Base-by-base conservation (phyloP, 92 coral and sea anemone genomes). In the Nematostella vectensis region DNA sequence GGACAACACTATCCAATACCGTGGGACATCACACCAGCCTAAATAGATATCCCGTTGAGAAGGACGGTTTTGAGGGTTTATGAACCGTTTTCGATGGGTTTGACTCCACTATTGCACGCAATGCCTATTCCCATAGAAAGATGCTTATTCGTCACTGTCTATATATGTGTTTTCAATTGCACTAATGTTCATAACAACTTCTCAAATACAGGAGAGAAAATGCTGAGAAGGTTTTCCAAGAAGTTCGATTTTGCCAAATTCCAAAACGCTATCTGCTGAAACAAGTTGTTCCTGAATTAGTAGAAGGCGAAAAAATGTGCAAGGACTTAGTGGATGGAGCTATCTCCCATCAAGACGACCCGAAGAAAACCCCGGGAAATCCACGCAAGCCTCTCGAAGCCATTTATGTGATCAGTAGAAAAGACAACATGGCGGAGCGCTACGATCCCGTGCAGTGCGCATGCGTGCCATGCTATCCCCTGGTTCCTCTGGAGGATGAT, bases 231-330 rank as follows among this genome's bases (percentile, higher is more conserved):
- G 76, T 89, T 11, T 81, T 89, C 61, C 57, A 60, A n/a, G 83
- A 86, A 54, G 76, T 89, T 17, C 83, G 84, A 37, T 89, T 74
- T 50, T 77, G 80, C 28, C 95, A 89, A 48, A 79, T 89, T 31
- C 67, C 85, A 6, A 67, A 88, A 13, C 63, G 76, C 11, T 63
- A 65, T 43, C 56, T 89, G 24, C 42, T 52, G 24, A 70, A 71
- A 31, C 75, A 76, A 47, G 67, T 89, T 39, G 53, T 82, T 31
- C 97, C 87, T 50, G 88, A 86, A 4, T 39, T 86, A 27, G 81
- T 82, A 9, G 83, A 87, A 0, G 75, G 65, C 22, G 78, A 81
- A 48, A 70, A 54, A 21, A 55, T 89, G 12, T 89, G 97, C 39
- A 69, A 68, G 15, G 68, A 76, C 9, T 78, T 67, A 47, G 81